Evolutionary conservation across 2,888 invertebrate species (phyloP).

Genomic region (Drosophila rubida): DNA sequence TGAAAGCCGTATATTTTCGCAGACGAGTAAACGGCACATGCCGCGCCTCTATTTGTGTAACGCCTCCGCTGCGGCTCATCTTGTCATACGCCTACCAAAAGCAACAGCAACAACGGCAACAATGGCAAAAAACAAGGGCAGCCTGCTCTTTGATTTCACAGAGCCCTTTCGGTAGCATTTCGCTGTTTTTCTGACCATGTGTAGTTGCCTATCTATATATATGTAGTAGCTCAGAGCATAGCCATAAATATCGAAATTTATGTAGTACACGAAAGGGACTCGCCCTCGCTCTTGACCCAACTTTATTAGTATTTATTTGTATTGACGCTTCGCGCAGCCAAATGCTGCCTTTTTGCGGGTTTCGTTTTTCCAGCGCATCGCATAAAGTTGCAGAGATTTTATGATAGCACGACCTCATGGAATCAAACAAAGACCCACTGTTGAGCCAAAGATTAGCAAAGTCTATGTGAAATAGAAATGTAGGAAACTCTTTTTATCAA

Average conservation of each 20-base stretch:
- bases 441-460: conserved; percentile 9
- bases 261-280: conserved; percentile 64
- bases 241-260: conserved; percentile 79
- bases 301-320: conserved; percentile 63
- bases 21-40: conserved; percentile 51
- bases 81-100: conserved; percentile 73
- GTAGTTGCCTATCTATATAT: conserved; percentile 2
- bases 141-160: conserved; percentile 38
- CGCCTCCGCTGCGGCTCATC: conserved; percentile 62
- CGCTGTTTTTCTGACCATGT: conserved; percentile 33
- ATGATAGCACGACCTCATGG: conserved; percentile 6
- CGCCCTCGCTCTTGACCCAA: conserved; percentile 46
- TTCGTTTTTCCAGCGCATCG: conserved; percentile 33
- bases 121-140: conserved; percentile 3
- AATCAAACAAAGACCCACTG: conserved; percentile 1
- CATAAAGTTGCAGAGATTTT: conserved; percentile 32
- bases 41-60: conserved; percentile 74
- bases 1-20: conserved; percentile 58
- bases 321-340: conserved; percentile 43
- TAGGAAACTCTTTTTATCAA: neutral
- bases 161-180: conserved; percentile 56
- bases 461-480: neutral
- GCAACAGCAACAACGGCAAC: conserved; percentile 22
- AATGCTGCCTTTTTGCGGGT: conserved; percentile 28
- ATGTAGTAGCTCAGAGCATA: conserved; percentile 33